phyloP scores from a whole-genome alignment of 2,888 invertebrate species.

The Nemoura dubitans region DNA sequence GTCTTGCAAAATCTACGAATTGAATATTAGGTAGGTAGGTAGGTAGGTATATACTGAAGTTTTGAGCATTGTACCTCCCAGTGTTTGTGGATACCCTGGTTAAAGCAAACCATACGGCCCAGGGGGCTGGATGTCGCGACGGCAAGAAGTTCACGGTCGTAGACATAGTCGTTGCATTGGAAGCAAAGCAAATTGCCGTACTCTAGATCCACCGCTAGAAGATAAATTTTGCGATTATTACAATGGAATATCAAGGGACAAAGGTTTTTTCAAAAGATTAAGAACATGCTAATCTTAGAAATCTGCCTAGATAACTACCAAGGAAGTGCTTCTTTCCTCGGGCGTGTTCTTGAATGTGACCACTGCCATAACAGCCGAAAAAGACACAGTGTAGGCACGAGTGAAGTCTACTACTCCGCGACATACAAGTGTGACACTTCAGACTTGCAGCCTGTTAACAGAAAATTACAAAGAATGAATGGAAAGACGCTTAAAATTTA shows the following conservation, averaged over 20 bases:
- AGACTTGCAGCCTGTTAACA: constrained; percentile 38
- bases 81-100: constrained; percentile 66
- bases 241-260: constrained; percentile 26
- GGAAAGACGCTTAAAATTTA: constrained; percentile 24
- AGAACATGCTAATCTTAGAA: too few species aligned
- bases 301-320: too few species aligned
- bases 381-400: constrained; percentile 91
- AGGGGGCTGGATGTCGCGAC: constrained; percentile 58
- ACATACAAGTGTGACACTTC: constrained; percentile 77
- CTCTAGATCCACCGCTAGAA: constrained; percentile 80
- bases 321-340: constrained; percentile 82
- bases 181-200: constrained; percentile 92
- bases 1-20: too few species aligned
- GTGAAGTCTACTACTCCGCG: constrained; percentile 80
- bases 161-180: constrained; percentile 91
- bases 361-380: constrained; percentile 85
- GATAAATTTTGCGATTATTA: too few species aligned
- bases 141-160: constrained; percentile 74
- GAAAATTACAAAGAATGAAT: too few species aligned
- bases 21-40: too few species aligned
- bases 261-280: neutral
- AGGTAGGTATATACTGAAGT: too few species aligned
- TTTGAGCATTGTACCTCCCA: constrained; percentile 72
- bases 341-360: constrained; percentile 88
- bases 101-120: constrained; percentile 52